phyloP scores from a whole-genome alignment of 2,113 vertebrate species.

The Haemorhous mexicanus region DNA sequence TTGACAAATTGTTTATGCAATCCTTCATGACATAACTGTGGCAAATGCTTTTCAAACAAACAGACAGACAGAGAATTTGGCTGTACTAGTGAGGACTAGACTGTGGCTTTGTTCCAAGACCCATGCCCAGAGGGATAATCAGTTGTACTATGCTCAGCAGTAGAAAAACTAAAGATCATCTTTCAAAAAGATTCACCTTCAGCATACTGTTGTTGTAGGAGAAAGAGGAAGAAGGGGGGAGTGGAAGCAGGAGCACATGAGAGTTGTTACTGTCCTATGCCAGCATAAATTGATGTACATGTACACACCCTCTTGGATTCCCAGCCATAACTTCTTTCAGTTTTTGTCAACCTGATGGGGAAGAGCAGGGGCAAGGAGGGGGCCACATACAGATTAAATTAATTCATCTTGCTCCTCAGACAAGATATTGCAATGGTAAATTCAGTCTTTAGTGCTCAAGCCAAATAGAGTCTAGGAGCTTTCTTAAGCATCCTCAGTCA shows the following conservation, averaged over 20 bases:
- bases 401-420: not conserved
- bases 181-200: not conserved
- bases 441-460: not conserved
- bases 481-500: not conserved
- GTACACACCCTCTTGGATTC: not conserved
- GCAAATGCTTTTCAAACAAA: not conserved
- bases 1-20: not conserved
- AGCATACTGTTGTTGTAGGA: not conserved
- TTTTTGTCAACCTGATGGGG: not conserved
- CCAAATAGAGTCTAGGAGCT: not conserved
- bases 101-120: not conserved
- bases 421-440: not conserved
- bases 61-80: not conserved
- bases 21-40: not conserved
- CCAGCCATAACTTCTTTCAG: not conserved
- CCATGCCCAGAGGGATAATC: not conserved
- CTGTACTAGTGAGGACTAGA: not conserved
- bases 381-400: not conserved
- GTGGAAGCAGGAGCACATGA: not conserved
- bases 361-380: fast-evolving
- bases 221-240: not conserved
- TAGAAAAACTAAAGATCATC: not conserved
- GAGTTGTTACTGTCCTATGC: not conserved
- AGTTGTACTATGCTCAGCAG: not conserved
- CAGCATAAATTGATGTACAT: not conserved